Conservation (phyloP, 2,113 vertebrate genomes). For the Tretioscincus oriximinensis region DNA sequence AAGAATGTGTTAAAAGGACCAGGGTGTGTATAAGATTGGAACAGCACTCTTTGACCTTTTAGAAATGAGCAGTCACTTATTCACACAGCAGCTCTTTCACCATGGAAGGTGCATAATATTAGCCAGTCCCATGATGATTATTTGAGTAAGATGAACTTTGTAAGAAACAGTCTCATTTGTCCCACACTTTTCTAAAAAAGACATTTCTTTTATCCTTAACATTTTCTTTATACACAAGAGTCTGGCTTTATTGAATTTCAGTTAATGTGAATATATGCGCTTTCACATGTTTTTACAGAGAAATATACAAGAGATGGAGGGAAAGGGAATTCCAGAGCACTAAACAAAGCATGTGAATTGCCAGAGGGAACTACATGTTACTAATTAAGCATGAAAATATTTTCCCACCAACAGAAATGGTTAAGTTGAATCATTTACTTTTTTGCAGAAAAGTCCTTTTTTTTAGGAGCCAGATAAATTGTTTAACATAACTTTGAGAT, state of each 20-base stretch:
- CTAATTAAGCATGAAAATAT: conserved; percentile 54
- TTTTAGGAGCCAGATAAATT: background rate
- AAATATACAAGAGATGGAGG: conserved; percentile 19
- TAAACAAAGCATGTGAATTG: conserved; percentile 34
- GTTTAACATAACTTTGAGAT: background rate
- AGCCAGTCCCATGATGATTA: conserved; percentile 65
- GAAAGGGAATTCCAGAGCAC: conserved; percentile 41
- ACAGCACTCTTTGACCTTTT: conserved; percentile 65
- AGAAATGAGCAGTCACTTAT: conserved; percentile 36
- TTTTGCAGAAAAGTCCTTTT: conserved; percentile 21
- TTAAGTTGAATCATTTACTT: conserved; percentile 31
- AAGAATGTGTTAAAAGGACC: conserved; percentile 60
- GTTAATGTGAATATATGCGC: conserved; percentile 27
- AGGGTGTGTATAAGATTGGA: conserved; percentile 58
- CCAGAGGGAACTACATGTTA: conserved; percentile 39
- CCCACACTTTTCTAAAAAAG: conserved; percentile 41
- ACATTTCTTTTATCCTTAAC: conserved; percentile 58
- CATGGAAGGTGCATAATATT: conserved; percentile 24
- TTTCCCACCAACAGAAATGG: conserved; percentile 50
- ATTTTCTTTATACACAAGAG: conserved; percentile 73
- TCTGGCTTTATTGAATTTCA: conserved; percentile 29
- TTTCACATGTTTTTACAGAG: conserved; percentile 41
- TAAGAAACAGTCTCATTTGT: conserved; percentile 61
- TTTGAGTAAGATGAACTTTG: conserved; percentile 68
- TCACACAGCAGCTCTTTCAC: conserved; percentile 45